Conservation (phyloP, 2,888 invertebrate genomes). For the Eurytoma adleriae region DNA sequence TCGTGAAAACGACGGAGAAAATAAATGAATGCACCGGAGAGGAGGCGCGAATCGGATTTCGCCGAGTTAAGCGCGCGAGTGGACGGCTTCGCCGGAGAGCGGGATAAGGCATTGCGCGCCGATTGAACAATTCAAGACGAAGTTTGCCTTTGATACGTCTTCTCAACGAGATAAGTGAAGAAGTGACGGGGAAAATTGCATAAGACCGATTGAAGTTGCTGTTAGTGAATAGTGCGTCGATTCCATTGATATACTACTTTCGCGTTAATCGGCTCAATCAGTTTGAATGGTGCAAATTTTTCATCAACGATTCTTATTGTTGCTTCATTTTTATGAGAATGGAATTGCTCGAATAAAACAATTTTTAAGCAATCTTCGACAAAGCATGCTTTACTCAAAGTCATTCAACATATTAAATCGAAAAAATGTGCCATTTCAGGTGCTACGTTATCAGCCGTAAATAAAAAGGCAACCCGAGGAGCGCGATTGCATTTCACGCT, state of each 20-base stretch:
- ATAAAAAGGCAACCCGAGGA: too few species aligned
- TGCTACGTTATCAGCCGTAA: too few species aligned
- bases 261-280: too few species aligned
- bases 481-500: slow-evolving; percentile 20
- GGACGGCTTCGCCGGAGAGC: neutral
- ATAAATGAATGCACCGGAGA: neutral
- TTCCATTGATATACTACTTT: too few species aligned
- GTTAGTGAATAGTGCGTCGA: too few species aligned
- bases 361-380: too few species aligned
- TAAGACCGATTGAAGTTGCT: neutral
- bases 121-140: neutral
- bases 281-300: too few species aligned
- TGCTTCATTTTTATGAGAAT: too few species aligned
- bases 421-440: too few species aligned
- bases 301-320: too few species aligned
- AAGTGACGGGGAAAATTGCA: slow-evolving; percentile 13
- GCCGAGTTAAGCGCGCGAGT: neutral
- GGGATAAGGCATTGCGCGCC: neutral
- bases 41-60: slow-evolving; percentile 30
- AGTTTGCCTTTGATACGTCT: neutral
- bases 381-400: neutral
- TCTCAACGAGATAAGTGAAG: neutral
- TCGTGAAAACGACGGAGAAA: slow-evolving; percentile 4
- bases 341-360: too few species aligned
- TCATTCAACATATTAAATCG: too few species aligned